Conservation (phyloP, 2,888 invertebrate species). For the Creontiades dilutus region DNA sequence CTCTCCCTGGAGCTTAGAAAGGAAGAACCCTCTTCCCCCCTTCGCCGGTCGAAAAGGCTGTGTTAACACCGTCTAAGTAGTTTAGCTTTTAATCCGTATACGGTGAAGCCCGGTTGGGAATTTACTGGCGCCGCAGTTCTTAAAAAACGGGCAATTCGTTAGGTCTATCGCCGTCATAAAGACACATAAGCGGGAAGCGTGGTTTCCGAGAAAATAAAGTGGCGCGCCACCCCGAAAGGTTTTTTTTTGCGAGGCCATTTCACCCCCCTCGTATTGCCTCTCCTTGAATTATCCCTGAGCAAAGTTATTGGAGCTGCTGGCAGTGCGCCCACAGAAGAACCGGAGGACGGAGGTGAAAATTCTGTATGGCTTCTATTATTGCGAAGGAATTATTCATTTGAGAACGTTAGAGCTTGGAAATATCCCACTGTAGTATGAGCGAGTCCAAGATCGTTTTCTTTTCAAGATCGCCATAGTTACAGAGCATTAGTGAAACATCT, state of each 20-base stretch:
- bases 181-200: conserved; percentile 16
- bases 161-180: conserved; percentile 27
- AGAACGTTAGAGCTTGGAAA: background rate
- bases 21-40: background rate
- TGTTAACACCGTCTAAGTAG: conserved; percentile 27
- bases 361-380: background rate
- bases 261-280: background rate
- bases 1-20: background rate
- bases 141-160: conserved; percentile 28
- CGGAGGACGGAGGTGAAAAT: background rate
- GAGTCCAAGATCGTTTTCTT: too few relatives aligned
- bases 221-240: background rate
- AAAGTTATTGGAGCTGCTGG: conserved; percentile 30
- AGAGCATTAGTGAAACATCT: too few relatives aligned
- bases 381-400: background rate
- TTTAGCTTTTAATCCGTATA: conserved; percentile 22
- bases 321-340: background rate
- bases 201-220: conserved; percentile 6
- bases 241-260: conserved; percentile 3
- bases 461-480: too few relatives aligned
- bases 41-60: background rate
- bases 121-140: background rate
- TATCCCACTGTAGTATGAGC: background rate
- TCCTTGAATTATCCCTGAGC: background rate
- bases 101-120: background rate